These are phyloP conservation scores for Corythucha ciliata DNA, from an alignment of 2,888 invertebrate species.

Conservation along the genomic window DNA sequence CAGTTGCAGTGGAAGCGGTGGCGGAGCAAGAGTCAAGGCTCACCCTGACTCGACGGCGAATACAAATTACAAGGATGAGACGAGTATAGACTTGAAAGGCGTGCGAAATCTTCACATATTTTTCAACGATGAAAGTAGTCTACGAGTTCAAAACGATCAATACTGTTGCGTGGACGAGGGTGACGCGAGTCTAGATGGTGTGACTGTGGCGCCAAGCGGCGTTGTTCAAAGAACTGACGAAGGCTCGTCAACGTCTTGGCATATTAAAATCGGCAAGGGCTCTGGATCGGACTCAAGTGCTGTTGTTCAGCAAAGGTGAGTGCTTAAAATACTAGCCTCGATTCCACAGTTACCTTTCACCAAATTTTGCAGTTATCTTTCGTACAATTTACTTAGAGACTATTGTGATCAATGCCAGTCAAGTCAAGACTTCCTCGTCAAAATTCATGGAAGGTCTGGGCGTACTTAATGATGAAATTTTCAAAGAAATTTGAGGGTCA, in stretches of 20 bases:
- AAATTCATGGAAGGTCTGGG: too few relatives aligned
- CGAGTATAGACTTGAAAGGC: slow-evolving; percentile 37
- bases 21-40: slow-evolving; percentile 4
- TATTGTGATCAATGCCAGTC: too few relatives aligned
- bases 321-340: too few relatives aligned
- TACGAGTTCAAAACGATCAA: slow-evolving; percentile 35
- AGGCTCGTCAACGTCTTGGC: slow-evolving; percentile 29
- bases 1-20: slow-evolving; percentile 9
- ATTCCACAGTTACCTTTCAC: too few relatives aligned
- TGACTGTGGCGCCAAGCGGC: slow-evolving; percentile 8
- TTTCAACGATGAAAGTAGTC: slow-evolving; percentile 36
- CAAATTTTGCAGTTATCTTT: too few relatives aligned
- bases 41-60: not conserved
- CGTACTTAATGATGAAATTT: too few relatives aligned
- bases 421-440: too few relatives aligned
- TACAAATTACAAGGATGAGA: slow-evolving; percentile 32
- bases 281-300: slow-evolving; percentile 14
- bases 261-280: slow-evolving; percentile 32
- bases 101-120: slow-evolving; percentile 38
- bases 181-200: slow-evolving; percentile 26
- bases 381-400: too few relatives aligned
- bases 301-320: slow-evolving; percentile 11
- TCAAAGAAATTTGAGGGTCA: too few relatives aligned
- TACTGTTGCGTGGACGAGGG: slow-evolving; percentile 23
- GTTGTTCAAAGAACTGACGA: slow-evolving; percentile 17